phyloP scores from a whole-genome alignment of 2,113 vertebrate species.

The Peucedramus taeniatus region DNA sequence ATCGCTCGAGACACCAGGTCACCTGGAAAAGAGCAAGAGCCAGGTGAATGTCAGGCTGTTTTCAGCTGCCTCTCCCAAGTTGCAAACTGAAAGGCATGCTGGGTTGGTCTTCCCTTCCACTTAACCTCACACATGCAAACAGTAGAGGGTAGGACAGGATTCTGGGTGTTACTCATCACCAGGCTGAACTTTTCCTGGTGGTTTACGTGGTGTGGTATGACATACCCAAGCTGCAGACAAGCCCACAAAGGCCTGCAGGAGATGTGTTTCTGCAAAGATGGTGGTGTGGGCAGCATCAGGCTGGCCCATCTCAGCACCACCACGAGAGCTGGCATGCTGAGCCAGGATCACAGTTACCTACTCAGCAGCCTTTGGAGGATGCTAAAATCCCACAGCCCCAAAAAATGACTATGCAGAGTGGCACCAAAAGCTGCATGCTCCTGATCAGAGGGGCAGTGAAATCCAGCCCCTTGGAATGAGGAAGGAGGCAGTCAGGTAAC shows the following conservation, averaged over 20 bases:
- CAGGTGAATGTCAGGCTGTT: not conserved
- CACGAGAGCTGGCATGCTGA: fast-evolving
- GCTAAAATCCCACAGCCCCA: not conserved
- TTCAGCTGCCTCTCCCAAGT: not conserved
- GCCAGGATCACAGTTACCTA: not conserved
- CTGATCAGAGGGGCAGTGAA: not conserved
- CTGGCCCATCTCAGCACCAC: not conserved
- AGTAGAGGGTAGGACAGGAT: not conserved
- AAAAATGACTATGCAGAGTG: not conserved
- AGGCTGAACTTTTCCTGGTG: not conserved
- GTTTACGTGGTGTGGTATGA: fast-evolving
- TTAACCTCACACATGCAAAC: not conserved
- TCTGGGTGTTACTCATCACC: not conserved
- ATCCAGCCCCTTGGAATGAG: not conserved
- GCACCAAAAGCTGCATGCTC: not conserved
- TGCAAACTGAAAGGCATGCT: not conserved
- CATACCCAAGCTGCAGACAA: not conserved
- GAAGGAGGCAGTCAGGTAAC: not conserved
- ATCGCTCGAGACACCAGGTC: constrained; percentile 95
- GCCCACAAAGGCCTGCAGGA: not conserved
- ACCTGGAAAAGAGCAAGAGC: constrained; percentile 71
- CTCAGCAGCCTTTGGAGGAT: not conserved
- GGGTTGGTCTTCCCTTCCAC: not conserved
- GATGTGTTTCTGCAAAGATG: not conserved
- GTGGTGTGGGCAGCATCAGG: not conserved